Conservation (phyloP, 2,797 vertebrate species). For the Peromyscus melanophrys region DNA sequence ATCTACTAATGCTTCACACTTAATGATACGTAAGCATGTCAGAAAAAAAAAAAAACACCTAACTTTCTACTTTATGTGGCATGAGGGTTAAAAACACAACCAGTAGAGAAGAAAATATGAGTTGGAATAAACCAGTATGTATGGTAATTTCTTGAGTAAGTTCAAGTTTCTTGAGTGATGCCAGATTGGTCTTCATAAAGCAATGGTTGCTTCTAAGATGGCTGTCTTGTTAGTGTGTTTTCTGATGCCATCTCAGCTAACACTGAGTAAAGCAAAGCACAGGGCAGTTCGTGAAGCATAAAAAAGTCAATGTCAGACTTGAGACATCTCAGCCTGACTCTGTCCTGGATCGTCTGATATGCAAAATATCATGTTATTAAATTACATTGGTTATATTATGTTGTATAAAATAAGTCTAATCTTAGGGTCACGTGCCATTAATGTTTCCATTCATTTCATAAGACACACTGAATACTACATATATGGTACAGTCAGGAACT, state of each 20-base stretch:
- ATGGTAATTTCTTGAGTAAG: not conserved
- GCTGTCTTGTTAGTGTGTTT: not conserved
- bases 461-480: not conserved
- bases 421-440: not conserved
- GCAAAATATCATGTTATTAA: constrained; percentile 37
- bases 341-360: constrained; percentile 10
- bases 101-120: constrained; percentile 1
- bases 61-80: constrained; percentile 22
- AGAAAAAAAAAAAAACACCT: not conserved
- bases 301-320: constrained; percentile 54
- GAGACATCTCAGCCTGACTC: constrained; percentile 37
- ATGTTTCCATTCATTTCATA: constrained; percentile 61
- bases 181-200: constrained; percentile 26
- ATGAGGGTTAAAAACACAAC: not conserved
- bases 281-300: constrained; percentile 21
- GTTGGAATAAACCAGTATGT: not conserved
- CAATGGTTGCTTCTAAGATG: not conserved
- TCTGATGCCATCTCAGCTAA: not conserved
- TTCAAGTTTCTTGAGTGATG: constrained; percentile 35
- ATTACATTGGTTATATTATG: constrained; percentile 22
- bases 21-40: constrained; percentile 57
- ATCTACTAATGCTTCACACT: constrained; percentile 40
- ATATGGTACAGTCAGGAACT: not conserved
- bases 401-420: constrained; percentile 54
- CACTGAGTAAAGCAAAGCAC: not conserved